Evolutionary conservation across 2,888 invertebrate genomes (phyloP).

Genomic region (Terebella lapidaria): DNA sequence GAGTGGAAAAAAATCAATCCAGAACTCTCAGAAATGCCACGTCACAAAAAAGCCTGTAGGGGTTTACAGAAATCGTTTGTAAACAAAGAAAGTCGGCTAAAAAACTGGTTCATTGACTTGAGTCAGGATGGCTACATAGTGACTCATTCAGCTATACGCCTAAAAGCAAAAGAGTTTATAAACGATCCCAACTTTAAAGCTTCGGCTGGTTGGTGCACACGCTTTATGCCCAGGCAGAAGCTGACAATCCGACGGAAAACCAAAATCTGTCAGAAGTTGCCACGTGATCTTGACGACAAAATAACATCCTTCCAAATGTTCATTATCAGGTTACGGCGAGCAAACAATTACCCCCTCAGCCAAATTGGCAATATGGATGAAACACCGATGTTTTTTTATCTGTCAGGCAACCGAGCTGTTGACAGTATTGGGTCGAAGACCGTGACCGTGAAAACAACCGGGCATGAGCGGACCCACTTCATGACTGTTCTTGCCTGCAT

Average conservation of each 20-base stretch:
- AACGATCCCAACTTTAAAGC: too few species aligned
- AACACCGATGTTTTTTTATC: constrained; percentile 7
- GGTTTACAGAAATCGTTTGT: too few species aligned
- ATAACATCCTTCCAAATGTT: not conserved
- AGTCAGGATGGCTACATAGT: too few species aligned
- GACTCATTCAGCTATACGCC: too few species aligned
- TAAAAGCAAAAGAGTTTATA: too few species aligned
- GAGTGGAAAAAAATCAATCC: too few species aligned
- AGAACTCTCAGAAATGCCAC: too few species aligned
- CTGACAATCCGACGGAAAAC: not conserved
- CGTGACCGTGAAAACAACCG: constrained; percentile 15
- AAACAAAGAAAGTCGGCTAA: too few species aligned
- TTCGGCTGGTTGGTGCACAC: not conserved
- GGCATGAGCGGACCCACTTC: constrained; percentile 21
- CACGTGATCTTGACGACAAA: not conserved
- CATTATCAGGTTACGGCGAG: not conserved
- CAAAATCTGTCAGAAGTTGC: not conserved
- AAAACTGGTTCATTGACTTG: too few species aligned
- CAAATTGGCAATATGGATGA: not conserved
- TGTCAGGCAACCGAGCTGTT: constrained; percentile 18
- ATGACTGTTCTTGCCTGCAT: constrained; percentile 21
- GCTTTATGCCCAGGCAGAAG: not conserved
- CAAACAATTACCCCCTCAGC: not conserved
- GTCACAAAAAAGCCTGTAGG: too few species aligned
- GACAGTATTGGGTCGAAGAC: constrained; percentile 12